Base-by-base conservation (phyloP, 2,797 vertebrate species). In the Xiphorhynchus erythropygius region DNA sequence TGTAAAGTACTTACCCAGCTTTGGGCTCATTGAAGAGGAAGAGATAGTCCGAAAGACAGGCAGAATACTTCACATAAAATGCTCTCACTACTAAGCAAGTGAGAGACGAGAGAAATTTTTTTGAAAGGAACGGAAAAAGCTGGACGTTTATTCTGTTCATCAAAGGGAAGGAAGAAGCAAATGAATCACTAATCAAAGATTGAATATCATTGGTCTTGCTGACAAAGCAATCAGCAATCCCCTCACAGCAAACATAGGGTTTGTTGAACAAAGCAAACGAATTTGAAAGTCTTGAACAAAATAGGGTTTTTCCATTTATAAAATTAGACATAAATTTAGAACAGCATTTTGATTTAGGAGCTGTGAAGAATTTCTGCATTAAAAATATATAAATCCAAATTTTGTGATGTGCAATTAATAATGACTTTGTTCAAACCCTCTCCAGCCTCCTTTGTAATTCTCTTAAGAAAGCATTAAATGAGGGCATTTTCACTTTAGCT, bases 341-440 rank as follows among this genome's bases (percentile, higher is more conserved):
- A 94, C 81, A 93, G 84, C 8, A 9, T 97, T 97, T 97, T 97
- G 95, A 97, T 97, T 98, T 93, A 94, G 62, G 52, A 96, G 93
- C 84, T 96, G 87, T 94, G 93, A 97, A 93, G 76, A 90, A 84
- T 84, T 68, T 96, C 85, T 91, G 86, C 90, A 97, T 97, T 97
- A 96, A 97, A 97, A 97, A 96, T 94, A 96, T 93, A 97, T 97
- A 97, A 96, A 97, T 97, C 75, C 88, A 92, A 95, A 91, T 97
- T 97, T 97, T 97, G 71, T 96, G 93, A 97, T 96, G 96, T 97
- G 97, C 96, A 97, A 96, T 98, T 98, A 98, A 95, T 97, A 97
- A 97, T 64, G 79, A 97, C 93, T 97, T 97, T 98, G 96, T 98
- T 95, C 97, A 97, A 97, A 96, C 73, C 75, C 85, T 95, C 96